These are phyloP conservation scores for Siphonodentalium dalli DNA, from an alignment of 2,888 invertebrate species.

Conservation along the genomic window DNA sequence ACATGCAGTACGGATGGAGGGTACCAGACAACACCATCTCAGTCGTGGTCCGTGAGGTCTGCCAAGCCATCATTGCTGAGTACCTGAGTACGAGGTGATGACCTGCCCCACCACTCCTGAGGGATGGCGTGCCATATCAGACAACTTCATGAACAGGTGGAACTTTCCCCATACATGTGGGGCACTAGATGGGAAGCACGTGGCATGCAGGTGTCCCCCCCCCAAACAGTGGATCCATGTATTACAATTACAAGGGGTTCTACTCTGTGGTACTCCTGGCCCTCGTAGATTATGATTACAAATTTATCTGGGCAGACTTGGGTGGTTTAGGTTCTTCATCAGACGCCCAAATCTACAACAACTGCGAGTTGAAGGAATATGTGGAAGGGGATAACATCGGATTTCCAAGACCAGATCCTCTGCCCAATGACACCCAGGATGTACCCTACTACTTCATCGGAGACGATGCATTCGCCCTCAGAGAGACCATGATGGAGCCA, in stretches of 20 bases:
- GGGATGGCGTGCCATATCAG: slow-evolving; percentile 30
- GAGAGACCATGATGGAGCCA: slow-evolving; percentile 36
- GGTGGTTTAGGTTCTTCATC: slow-evolving; percentile 20
- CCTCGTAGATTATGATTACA: slow-evolving; percentile 34
- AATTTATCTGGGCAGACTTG: slow-evolving; percentile 29
- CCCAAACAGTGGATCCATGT: slow-evolving; percentile 26
- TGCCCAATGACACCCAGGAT: slow-evolving; percentile 24
- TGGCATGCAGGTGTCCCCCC: slow-evolving; percentile 29
- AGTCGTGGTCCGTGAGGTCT: slow-evolving; percentile 23
- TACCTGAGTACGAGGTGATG: slow-evolving; percentile 31
- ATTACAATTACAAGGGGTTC: slow-evolving; percentile 36
- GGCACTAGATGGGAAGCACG: slow-evolving; percentile 39
- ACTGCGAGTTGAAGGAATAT: slow-evolving; percentile 25
- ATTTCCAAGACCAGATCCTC: slow-evolving; percentile 23
- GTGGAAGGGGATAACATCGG: slow-evolving; percentile 23
- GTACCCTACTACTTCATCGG: slow-evolving; percentile 35
- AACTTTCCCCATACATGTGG: slow-evolving; percentile 35
- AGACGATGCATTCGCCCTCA: slow-evolving; percentile 38
- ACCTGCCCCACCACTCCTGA: slow-evolving; percentile 24
- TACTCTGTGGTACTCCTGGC: slow-evolving; percentile 29
- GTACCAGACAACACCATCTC: slow-evolving; percentile 29
- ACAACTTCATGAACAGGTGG: slow-evolving; percentile 28
- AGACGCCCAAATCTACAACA: slow-evolving; percentile 26
- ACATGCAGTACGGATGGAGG: slow-evolving; percentile 31
- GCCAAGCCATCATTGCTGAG: slow-evolving; percentile 29